A percentile compares a stretch with the other conserved stretches of the same genome.
phyloP scores from a whole-genome alignment of 2,797 vertebrate genomes.

The Botia almorhae region DNA sequence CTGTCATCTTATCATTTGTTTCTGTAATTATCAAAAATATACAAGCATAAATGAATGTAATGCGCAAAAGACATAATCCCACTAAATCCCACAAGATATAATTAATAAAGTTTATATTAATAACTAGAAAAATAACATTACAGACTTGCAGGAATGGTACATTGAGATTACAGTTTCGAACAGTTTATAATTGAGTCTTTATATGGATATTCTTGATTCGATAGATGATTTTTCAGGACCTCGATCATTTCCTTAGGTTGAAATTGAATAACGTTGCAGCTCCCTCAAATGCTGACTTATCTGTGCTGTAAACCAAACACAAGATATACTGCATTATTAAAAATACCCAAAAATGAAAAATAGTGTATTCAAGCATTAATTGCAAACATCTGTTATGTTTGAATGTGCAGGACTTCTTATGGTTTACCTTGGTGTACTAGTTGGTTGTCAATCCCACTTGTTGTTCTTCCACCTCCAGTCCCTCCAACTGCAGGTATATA shows the following conservation, averaged over 20 bases:
- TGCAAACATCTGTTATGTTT: not conserved
- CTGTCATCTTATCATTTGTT: not conserved
- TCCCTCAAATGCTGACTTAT: constrained; percentile 53
- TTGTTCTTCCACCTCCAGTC: constrained; percentile 50
- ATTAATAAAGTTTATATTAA: constrained; percentile 12
- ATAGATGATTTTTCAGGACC: not conserved
- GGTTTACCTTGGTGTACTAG: constrained; percentile 53
- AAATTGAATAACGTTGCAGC: constrained; percentile 40
- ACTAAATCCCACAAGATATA: not conserved
- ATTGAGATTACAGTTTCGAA: constrained; percentile 28
- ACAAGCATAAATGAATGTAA: constrained; percentile 20
- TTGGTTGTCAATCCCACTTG: not conserved
- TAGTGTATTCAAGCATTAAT: not conserved
- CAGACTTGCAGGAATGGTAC: constrained; percentile 1
- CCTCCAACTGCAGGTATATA: constrained; percentile 53
- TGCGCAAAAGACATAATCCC: not conserved
- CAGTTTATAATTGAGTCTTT: constrained; percentile 21
- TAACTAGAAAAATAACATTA: constrained; percentile 23
- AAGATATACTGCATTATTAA: not conserved
- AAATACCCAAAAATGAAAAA: not conserved
- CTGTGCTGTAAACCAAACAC: constrained; percentile 43
- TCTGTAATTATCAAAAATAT: constrained; percentile 22
- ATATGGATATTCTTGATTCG: constrained; percentile 16
- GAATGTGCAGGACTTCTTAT: not conserved
- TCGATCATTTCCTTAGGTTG: constrained; percentile 26